phyloP scores from a whole-genome alignment of 1,140 invertebrate species.

The Apis cerana region DNA sequence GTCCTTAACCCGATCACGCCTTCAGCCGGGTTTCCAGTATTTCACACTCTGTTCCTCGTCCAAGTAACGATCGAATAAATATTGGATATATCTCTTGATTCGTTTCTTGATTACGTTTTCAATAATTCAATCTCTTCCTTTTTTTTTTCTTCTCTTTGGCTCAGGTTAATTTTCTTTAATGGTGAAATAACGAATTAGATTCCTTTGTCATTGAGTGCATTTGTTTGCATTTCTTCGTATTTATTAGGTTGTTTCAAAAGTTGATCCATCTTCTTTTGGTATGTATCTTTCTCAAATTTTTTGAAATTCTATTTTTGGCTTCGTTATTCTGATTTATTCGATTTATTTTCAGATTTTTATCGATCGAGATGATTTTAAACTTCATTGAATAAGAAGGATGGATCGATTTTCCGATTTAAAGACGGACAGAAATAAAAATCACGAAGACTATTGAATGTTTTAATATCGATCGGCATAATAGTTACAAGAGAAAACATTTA shows the following conservation, averaged over 20 bases:
- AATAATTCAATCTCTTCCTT: constrained; percentile 1
- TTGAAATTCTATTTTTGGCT: too few relatives aligned
- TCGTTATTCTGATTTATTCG: too few relatives aligned
- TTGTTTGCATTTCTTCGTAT: background rate
- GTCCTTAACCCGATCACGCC: constrained; percentile 8
- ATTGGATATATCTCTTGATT: background rate
- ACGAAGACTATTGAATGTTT: too few relatives aligned
- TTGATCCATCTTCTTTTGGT: too few relatives aligned
- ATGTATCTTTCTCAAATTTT: too few relatives aligned
- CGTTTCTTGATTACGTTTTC: constrained; percentile 1
- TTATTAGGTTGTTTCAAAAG: too few relatives aligned
- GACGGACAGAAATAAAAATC: too few relatives aligned
- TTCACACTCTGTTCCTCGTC: background rate
- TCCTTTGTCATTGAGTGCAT: background rate
- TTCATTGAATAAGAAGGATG: too few relatives aligned
- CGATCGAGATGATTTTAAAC: too few relatives aligned
- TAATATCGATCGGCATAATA: too few relatives aligned
- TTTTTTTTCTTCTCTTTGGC: background rate
- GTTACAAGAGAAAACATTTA: background rate
- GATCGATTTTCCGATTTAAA: too few relatives aligned
- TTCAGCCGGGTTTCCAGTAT: background rate
- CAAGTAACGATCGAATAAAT: background rate
- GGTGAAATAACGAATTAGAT: background rate
- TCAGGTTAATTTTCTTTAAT: background rate
- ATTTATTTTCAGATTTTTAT: too few relatives aligned